Conservation (phyloP, 2,888 invertebrate species). For the Drosophila maculinotata region DNA sequence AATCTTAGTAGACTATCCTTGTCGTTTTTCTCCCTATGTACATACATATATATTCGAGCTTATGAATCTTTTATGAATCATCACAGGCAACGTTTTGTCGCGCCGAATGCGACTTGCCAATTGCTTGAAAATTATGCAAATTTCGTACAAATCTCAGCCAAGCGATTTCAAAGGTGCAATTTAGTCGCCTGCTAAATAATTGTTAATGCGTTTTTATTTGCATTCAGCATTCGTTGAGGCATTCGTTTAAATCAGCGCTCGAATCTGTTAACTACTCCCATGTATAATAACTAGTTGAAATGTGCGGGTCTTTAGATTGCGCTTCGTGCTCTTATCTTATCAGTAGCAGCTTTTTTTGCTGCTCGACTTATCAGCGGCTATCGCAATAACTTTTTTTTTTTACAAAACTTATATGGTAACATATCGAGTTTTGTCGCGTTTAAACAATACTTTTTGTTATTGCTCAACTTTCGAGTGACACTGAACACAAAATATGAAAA, state of each 20-base stretch:
- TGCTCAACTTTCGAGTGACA: constrained; percentile 17
- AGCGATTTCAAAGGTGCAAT: background rate
- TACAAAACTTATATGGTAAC: constrained; percentile 20
- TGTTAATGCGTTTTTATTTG: constrained; percentile 17
- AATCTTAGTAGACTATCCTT: too few species aligned
- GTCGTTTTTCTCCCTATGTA: too few species aligned
- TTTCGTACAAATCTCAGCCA: background rate
- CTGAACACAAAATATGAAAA: constrained; percentile 24
- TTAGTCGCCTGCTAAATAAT: constrained; percentile 15
- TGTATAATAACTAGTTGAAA: constrained; percentile 9
- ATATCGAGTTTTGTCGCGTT: constrained; percentile 27
- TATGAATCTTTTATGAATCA: background rate
- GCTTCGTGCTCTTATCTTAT: constrained; percentile 32
- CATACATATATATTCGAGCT: background rate
- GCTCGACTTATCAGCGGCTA: constrained; percentile 34
- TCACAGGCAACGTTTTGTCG: constrained; percentile 11
- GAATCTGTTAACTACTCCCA: constrained; percentile 14
- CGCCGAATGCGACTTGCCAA: background rate
- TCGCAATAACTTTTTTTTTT: constrained; percentile 1
- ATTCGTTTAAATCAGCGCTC: constrained; percentile 25
- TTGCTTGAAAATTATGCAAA: constrained; percentile 8
- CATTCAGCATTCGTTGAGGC: constrained; percentile 4
- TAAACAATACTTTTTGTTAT: constrained; percentile 22
- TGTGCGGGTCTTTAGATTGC: constrained; percentile 12
- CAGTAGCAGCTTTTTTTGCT: constrained; percentile 4